Evolutionary conservation across 2,113 vertebrate species (phyloP).

Genomic region (Montifringilla adamsi): DNA sequence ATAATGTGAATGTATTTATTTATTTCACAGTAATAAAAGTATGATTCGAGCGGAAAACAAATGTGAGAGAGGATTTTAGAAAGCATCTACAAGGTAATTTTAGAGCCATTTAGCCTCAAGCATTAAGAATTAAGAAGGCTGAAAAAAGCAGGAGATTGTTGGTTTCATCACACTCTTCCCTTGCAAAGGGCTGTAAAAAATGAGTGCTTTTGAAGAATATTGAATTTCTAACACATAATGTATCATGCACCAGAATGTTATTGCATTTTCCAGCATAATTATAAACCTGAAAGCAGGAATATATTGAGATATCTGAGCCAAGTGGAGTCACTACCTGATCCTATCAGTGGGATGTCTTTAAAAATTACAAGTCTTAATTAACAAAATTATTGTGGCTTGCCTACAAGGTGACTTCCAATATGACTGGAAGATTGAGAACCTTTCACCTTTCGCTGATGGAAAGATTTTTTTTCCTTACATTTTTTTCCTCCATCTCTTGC

Average conservation of each 20-base stretch:
- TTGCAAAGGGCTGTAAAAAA: neutral
- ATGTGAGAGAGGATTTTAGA: neutral
- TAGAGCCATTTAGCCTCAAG: neutral
- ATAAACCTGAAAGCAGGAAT: neutral
- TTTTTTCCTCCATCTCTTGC: accelerated
- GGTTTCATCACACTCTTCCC: neutral
- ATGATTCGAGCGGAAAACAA: conserved; percentile 7
- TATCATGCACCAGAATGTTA: neutral
- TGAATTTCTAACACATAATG: neutral
- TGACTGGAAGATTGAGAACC: neutral
- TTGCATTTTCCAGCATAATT: conserved; percentile 13
- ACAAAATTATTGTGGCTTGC: neutral
- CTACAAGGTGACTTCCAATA: neutral
- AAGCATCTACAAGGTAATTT: conserved; percentile 18
- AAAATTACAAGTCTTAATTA: neutral
- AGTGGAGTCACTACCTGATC: neutral
- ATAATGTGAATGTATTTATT: conserved; percentile 16
- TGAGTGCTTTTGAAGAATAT: neutral
- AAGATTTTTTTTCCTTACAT: neutral
- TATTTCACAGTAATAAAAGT: conserved; percentile 24
- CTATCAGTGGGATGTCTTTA: neutral
- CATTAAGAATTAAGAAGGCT: neutral
- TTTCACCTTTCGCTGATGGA: neutral
- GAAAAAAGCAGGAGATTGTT: neutral
- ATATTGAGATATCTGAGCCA: neutral